Percentiles rank a stretch among this genome's conserved stretches.
phyloP scores from a whole-genome alignment of 2,113 vertebrate species.

The Chionis minor region DNA sequence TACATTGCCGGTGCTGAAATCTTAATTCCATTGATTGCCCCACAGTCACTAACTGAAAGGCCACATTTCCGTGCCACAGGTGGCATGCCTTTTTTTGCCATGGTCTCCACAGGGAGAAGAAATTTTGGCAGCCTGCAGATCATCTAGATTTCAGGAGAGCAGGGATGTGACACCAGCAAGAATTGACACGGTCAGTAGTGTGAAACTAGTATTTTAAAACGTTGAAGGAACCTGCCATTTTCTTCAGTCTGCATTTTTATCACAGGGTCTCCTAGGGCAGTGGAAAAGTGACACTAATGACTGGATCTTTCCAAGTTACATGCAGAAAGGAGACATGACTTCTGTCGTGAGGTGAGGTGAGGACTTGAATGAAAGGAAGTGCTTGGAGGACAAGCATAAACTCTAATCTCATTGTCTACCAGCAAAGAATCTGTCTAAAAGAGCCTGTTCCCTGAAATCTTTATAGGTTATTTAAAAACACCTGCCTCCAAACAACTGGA shows the following conservation, averaged over 20 bases:
- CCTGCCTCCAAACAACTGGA: constrained; percentile 19
- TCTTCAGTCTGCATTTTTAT: not conserved
- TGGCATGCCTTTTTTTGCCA: not conserved
- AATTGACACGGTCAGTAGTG: not conserved
- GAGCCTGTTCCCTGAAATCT: not conserved
- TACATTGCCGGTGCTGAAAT: not conserved
- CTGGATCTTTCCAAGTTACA: not conserved
- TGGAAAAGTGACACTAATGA: not conserved
- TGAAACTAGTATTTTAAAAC: not conserved
- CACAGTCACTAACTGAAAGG: not conserved
- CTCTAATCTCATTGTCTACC: not conserved
- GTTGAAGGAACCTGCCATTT: not conserved
- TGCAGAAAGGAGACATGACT: not conserved
- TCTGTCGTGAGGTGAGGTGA: not conserved
- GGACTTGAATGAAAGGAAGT: not conserved
- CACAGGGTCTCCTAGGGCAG: not conserved
- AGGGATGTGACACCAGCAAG: not conserved
- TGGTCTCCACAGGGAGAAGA: not conserved
- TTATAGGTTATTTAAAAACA: constrained; percentile 14
- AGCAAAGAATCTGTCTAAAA: not conserved
- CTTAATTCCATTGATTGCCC: not conserved
- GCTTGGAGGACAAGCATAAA: constrained; percentile 1
- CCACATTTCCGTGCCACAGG: not conserved
- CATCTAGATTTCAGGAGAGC: not conserved
- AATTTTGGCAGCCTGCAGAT: not conserved